Evolutionary conservation across 92 coral and sea anemone genomes (phyloP), one percentile per base, ranked within the genome.

Genomic region (Porites cylindrica): DNA sequence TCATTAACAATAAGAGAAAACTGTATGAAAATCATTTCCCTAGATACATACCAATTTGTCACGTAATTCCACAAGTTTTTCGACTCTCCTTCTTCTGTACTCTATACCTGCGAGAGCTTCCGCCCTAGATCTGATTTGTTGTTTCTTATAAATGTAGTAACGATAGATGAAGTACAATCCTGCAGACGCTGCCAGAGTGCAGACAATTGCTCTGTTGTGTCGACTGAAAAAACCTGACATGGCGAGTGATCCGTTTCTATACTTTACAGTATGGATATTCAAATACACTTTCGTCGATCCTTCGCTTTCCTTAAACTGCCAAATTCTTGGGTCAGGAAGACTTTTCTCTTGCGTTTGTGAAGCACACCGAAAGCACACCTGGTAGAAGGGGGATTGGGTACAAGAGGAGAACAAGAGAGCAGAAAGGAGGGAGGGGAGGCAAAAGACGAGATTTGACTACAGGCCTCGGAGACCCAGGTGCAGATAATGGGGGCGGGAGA

Each of bases 31-130:
- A 7, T n/a, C 8, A 23, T 21, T 19, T 18, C 16, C 10, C 18
- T 16, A 20, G 3, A 75, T 17, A 89, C 97, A 53, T 78, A 94
- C 98, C 76, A 94, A 78, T 81, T 94, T 94, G 29, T 76, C 72
- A 19, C 94, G 93, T 3, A 94, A 83, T 68, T 94, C 98, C 53
- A 86, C 66, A 0, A 94, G 84, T 81, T 94, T 94, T 38, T 94
- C 89, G 16, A 83, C 79, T 78, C 94, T 83, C 78, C 88, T 82
- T 29, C 86, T 86, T 10, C 96, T 85, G 4, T 59, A 56, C 38
- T 83, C 82, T 14, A 73, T 43, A 4, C 80, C 80, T 1, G 66
- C 83, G 17, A 76, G 43, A 6, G 38, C 67, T 50, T 88, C 85
- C 24, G n/a, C 66, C 32, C 32, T 29, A 29, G 32, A 29, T 62